These are phyloP conservation scores for Carabus problematicus DNA, from an alignment of 2,888 invertebrate genomes.

Conservation along the genomic window DNA sequence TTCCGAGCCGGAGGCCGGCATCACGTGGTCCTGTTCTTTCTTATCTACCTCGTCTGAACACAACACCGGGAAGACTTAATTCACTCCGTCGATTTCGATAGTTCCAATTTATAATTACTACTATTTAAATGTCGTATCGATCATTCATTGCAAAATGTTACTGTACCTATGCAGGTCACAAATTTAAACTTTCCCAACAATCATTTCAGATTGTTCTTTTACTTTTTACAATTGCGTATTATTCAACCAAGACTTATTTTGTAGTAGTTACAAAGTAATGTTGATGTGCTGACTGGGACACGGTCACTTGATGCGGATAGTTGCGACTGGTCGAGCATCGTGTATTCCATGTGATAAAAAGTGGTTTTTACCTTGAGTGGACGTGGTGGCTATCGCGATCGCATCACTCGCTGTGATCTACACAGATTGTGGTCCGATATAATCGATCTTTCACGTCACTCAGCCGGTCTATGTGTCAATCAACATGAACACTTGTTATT, in stretches of 20 bases:
- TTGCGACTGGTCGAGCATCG: too few relatives aligned
- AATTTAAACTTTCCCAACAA: too few relatives aligned
- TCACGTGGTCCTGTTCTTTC: too few relatives aligned
- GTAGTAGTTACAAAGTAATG: too few relatives aligned
- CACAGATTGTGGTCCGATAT: conserved; percentile 60
- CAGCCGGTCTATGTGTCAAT: conserved; percentile 61
- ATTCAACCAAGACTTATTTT: too few relatives aligned
- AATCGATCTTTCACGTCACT: conserved; percentile 60
- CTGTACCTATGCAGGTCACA: too few relatives aligned
- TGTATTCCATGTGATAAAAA: conserved; percentile 30
- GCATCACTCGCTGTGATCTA: conserved; percentile 56
- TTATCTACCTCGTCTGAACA: too few relatives aligned
- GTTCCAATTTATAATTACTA: conserved; percentile 33
- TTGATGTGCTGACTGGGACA: too few relatives aligned
- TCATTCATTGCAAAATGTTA: too few relatives aligned
- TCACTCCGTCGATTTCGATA: conserved; percentile 25
- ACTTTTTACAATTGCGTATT: too few relatives aligned
- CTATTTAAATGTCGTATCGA: conserved; percentile 33
- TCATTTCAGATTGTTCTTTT: too few relatives aligned
- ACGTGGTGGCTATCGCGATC: conserved; percentile 45
- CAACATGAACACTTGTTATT: conserved; percentile 58
- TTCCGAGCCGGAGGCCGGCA: background rate
- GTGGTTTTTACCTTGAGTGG: conserved; percentile 47
- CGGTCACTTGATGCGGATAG: too few relatives aligned
- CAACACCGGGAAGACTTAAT: conserved; percentile 4